These are phyloP conservation scores for Dryas iulia DNA, from an alignment of 1,140 invertebrate genomes.

Conservation along the genomic window DNA sequence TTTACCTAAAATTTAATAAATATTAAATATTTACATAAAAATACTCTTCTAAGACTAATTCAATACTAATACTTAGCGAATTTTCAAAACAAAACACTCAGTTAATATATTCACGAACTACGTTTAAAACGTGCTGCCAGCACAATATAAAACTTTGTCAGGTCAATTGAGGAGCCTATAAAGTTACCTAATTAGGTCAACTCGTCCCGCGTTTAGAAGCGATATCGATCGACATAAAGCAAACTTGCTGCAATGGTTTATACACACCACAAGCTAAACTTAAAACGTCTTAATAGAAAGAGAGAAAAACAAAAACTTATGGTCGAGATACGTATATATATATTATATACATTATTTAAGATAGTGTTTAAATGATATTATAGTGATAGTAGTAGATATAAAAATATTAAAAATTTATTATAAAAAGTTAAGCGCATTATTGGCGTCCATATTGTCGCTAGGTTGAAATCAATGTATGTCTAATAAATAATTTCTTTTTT, in stretches of 20 bases:
- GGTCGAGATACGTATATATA: no score
- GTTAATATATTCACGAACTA: background rate
- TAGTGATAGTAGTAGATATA: no score
- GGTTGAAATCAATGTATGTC: no score
- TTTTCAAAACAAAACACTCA: background rate
- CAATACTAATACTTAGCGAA: background rate
- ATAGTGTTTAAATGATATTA: no score
- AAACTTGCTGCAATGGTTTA: slow-evolving; percentile 14
- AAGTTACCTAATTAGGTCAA: slow-evolving; percentile 48
- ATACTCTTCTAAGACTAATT: background rate
- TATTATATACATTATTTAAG: no score
- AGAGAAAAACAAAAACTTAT: background rate
- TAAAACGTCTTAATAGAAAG: background rate
- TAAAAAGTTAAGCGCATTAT: no score
- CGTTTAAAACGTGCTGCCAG: background rate
- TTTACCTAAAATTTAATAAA: no score
- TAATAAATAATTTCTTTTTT: no score
- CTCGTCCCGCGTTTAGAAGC: slow-evolving; percentile 40
- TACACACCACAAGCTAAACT: background rate
- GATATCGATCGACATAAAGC: slow-evolving; percentile 29
- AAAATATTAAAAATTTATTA: no score
- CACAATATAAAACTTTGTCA: slow-evolving; percentile 7
- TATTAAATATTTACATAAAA: no score
- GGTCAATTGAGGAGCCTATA: slow-evolving; percentile 26
- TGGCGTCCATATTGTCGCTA: no score